Conservation (phyloP, 2,113 vertebrate genomes). For the human region DNA sequence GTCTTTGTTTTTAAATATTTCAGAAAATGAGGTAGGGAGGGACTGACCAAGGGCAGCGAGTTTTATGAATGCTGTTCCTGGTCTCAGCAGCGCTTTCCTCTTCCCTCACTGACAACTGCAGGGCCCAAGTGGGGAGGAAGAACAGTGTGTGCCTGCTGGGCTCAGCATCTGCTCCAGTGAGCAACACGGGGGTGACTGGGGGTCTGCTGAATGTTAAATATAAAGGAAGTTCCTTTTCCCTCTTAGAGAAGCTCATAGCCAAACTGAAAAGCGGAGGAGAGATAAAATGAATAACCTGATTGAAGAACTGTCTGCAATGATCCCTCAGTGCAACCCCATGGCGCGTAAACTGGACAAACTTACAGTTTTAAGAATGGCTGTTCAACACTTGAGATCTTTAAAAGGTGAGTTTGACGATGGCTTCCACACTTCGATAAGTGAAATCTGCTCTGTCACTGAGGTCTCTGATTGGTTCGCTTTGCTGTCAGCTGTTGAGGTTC, state of each 20-base stretch:
- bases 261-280: conserved; percentile 94
- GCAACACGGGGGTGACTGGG: background rate
- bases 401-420: conserved; percentile 85
- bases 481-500: background rate
- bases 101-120: background rate
- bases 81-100: background rate
- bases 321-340: conserved; percentile 92
- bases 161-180: fast-evolving
- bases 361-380: conserved; percentile 94
- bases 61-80: background rate
- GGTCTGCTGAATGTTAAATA: background rate
- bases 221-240: conserved; percentile 40
- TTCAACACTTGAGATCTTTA: conserved; percentile 93
- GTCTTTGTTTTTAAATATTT: background rate
- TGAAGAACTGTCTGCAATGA: conserved; percentile 94
- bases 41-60: background rate
- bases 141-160: too few relatives aligned
- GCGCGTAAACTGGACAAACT: conserved; percentile 95
- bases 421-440: background rate
- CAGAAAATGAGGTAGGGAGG: background rate
- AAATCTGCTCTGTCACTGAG: background rate
- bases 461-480: background rate
- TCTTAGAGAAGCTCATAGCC: conserved; percentile 94
- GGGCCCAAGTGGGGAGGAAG: background rate
- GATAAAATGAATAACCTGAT: conserved; percentile 97